Conservation (phyloP, 2,113 vertebrate species). For the Diphyllodes magnificus region DNA sequence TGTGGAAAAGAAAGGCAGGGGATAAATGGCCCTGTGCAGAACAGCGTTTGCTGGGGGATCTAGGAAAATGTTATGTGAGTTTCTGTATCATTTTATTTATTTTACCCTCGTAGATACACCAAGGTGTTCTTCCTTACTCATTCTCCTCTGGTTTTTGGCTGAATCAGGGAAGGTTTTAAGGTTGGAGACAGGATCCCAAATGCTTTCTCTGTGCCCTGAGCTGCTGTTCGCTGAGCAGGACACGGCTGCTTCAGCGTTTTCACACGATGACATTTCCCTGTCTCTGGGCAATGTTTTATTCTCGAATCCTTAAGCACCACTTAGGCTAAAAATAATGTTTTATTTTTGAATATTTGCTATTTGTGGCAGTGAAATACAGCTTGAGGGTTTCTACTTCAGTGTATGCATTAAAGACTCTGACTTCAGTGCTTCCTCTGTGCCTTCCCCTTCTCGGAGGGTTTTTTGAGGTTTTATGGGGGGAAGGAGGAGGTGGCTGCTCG, state of each 20-base stretch:
- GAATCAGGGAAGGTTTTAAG: background rate
- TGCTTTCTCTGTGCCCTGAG: fast-evolving
- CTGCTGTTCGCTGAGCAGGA: background rate
- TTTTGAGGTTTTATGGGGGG: background rate
- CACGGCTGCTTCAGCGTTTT: background rate
- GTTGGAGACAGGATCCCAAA: background rate
- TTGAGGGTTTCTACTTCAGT: background rate
- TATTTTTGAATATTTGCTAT: background rate
- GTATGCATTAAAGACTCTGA: background rate
- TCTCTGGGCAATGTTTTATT: background rate
- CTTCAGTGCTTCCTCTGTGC: background rate
- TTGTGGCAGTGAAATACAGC: background rate
- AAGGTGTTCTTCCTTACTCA: fast-evolving
- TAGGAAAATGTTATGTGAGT: fast-evolving
- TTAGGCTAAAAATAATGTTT: background rate
- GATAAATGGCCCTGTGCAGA: background rate
- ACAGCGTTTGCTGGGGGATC: background rate
- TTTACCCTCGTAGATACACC: background rate
- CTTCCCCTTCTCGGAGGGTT: background rate
- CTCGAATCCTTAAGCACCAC: background rate
- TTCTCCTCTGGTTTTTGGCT: background rate
- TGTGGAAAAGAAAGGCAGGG: background rate
- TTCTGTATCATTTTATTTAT: background rate
- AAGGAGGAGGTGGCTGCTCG: background rate
- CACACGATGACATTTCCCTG: background rate